Evolutionary conservation across 2,797 vertebrate genomes (phyloP), one percentile per base, ranked within the genome.

Genomic region (Dipus sagitta): DNA sequence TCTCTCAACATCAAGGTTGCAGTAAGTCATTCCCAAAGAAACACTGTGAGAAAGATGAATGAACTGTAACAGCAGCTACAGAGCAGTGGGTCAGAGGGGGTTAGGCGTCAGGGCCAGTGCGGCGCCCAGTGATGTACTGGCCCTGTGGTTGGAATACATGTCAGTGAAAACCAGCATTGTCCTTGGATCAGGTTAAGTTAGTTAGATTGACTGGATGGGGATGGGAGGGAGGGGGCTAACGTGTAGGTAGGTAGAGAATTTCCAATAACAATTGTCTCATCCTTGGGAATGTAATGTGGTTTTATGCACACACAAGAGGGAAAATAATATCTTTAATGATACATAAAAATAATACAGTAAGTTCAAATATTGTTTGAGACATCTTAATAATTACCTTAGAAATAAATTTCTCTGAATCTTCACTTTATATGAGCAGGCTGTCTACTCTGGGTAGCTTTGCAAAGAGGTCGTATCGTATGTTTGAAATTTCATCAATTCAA

Each of bases 31-130:
- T n/a, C 38, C 32, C 68, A 30, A 34, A 74, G 76, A 85, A 72
- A 77, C 54, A 91, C 21, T 67, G 47, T 62, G 34, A 92, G 34
- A 92, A 93, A 68, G 58, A 32, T 14, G 64, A 94, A 47, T 23
- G 91, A 76, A 86, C 38, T 83, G 34, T 3, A 65, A 21, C 71
- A 60, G 38, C 72, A 34, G 60, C 82, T 83, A 42, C 0, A 23
- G 71, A 93, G 71, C 6, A 23, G 77, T 1, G 32, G 0, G 42
- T 4, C 28, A 18, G 28, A 82, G 7, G 11, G 30, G 4, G 42
- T 64, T 14, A 13, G 9, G 88, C 32, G 58, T 38, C 15, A 42
- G 47, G n/a, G 2, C 32, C 32, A 0, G 14, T 34, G n/a, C 30
- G 75, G 42, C 0, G 11, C 4, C 64, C 42, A 80, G 24, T 60